These are phyloP conservation scores for Hyperopisus bebe DNA, from an alignment of 2,113 vertebrate species.

Conservation along the genomic window DNA sequence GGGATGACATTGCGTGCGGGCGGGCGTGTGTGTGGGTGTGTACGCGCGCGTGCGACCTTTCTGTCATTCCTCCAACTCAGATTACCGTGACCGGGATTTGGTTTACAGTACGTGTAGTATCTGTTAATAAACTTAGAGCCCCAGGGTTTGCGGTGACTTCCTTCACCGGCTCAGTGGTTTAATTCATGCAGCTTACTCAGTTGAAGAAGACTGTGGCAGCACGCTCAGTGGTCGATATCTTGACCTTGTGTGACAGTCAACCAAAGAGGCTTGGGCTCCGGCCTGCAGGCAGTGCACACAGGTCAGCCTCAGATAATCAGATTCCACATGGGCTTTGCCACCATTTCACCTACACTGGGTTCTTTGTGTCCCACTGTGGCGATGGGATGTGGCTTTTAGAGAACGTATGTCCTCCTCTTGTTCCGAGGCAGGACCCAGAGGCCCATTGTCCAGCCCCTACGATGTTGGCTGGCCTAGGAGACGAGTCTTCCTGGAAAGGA, in stretches of 20 bases:
- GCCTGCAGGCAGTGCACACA: slow-evolving; percentile 4
- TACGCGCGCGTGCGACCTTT: not conserved
- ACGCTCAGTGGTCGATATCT: not conserved
- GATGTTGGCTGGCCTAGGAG: slow-evolving; percentile 42
- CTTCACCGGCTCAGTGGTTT: not conserved
- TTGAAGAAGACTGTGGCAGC: not conserved
- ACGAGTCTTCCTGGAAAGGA: slow-evolving; percentile 19
- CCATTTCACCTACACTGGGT: not conserved
- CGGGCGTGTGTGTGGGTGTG: not conserved
- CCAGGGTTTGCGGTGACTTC: not conserved
- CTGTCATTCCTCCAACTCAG: not conserved
- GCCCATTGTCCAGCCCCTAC: slow-evolving; percentile 50
- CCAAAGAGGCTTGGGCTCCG: not conserved
- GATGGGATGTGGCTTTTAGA: not conserved
- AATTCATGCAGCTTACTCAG: not conserved
- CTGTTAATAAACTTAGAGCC: not conserved
- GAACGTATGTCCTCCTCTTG: slow-evolving; percentile 19
- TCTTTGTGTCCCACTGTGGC: slow-evolving; percentile 3
- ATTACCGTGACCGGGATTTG: not conserved
- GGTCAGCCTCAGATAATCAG: slow-evolving; percentile 17
- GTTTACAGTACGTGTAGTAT: not conserved
- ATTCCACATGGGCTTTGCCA: not conserved
- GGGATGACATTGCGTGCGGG: not conserved
- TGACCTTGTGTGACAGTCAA: not conserved
- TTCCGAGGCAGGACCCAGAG: slow-evolving; percentile 31